Conservation (phyloP, 92 coral and sea anemone species). For the Chrysogorgia sp. region DNA sequence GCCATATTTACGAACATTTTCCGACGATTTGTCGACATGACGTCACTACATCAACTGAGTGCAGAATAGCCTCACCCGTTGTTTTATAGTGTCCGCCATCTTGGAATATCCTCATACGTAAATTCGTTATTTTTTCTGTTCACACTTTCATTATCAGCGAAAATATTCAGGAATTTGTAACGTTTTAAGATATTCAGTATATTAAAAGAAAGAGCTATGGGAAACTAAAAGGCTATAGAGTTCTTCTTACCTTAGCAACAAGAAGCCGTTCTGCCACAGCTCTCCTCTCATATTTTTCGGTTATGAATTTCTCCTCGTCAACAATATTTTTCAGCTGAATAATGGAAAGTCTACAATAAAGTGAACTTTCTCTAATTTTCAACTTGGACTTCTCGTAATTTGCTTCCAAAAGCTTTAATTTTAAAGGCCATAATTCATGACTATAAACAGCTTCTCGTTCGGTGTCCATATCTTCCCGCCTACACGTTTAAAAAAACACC, state of each 20-base stretch:
- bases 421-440: constrained; percentile 61
- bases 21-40: too few species aligned
- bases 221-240: not conserved
- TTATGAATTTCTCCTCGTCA: constrained; percentile 66
- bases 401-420: constrained; percentile 73
- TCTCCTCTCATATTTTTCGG: constrained; percentile 45
- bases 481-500: not conserved
- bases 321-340: constrained; percentile 62
- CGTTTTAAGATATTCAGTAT: too few species aligned
- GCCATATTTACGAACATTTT: too few species aligned
- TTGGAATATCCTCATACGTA: too few species aligned
- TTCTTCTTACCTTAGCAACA: constrained; percentile 11
- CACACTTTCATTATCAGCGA: not conserved
- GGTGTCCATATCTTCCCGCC: constrained; percentile 1
- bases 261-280: constrained; percentile 25
- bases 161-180: not conserved
- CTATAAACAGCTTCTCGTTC: too few species aligned
- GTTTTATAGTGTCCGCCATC: too few species aligned
- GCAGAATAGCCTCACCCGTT: too few species aligned
- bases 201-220: not conserved
- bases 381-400: constrained; percentile 77
- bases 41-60: too few species aligned
- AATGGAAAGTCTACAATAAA: constrained; percentile 71
- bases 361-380: constrained; percentile 73
- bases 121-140: too few species aligned